These are phyloP conservation scores for Eudyptes chrysolophus DNA, from an alignment of 2,113 vertebrate species.

Conservation along the genomic window DNA sequence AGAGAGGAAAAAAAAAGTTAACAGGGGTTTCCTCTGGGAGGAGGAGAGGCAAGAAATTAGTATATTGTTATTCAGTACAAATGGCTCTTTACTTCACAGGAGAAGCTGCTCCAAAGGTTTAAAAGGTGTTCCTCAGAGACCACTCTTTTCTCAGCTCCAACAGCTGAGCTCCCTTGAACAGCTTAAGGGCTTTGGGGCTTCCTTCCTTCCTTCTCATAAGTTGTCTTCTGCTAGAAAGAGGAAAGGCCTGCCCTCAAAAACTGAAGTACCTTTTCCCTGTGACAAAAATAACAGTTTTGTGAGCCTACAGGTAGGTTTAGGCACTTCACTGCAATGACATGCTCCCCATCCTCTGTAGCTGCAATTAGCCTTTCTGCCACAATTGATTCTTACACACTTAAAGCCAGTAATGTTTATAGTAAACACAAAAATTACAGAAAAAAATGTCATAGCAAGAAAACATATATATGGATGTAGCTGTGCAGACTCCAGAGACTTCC, in stretches of 20 bases:
- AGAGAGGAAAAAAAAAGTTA: too few relatives aligned
- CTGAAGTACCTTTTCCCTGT: neutral
- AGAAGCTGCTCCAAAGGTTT: neutral
- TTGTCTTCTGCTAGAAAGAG: neutral
- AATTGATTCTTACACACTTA: neutral
- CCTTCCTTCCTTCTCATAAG: neutral
- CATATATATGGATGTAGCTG: neutral
- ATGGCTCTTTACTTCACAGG: neutral
- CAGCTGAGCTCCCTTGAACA: neutral
- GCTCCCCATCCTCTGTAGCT: neutral
- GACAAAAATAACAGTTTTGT: neutral
- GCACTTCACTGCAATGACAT: neutral
- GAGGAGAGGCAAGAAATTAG: neutral
- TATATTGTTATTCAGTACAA: neutral
- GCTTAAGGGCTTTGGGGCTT: neutral
- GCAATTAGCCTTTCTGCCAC: neutral
- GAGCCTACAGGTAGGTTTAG: neutral
- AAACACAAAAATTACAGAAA: neutral
- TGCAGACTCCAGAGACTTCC: neutral
- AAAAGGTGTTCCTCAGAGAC: neutral
- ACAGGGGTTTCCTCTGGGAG: neutral
- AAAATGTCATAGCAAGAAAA: neutral
- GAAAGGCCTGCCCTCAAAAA: neutral
- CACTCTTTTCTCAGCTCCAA: neutral
- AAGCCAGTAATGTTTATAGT: neutral